These are phyloP conservation scores for Acanthosoma haemorrhoidale DNA, from an alignment of 2,888 invertebrate genomes.

Conservation along the genomic window DNA sequence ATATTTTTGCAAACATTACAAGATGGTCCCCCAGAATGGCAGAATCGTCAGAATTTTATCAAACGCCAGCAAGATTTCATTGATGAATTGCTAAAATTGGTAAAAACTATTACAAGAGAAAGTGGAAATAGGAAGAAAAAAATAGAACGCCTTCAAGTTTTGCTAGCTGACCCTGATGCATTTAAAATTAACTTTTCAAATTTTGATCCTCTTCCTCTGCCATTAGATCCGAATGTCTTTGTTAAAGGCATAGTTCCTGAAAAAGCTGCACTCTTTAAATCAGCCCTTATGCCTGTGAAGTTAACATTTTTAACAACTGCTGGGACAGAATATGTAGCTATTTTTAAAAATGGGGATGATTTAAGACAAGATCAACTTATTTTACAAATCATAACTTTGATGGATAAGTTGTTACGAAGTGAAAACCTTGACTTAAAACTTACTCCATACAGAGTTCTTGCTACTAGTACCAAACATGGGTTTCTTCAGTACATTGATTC, in stretches of 20 bases:
- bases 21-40: slow-evolving; percentile 60
- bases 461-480: slow-evolving; percentile 92
- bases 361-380: slow-evolving; percentile 95
- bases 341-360: slow-evolving; percentile 98
- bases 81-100: slow-evolving; percentile 81
- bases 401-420: slow-evolving; percentile 89
- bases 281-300: slow-evolving; percentile 90
- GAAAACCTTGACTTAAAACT: slow-evolving; percentile 95
- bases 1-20: slow-evolving; percentile 67
- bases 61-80: slow-evolving; percentile 85
- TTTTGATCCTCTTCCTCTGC: slow-evolving; percentile 90
- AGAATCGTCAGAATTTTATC: slow-evolving; percentile 69
- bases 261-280: slow-evolving; percentile 91
- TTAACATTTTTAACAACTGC: slow-evolving; percentile 80
- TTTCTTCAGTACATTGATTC: slow-evolving; percentile 95
- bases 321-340: slow-evolving; percentile 82
- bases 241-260: slow-evolving; percentile 84
- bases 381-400: slow-evolving; percentile 93
- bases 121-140: slow-evolving; percentile 88
- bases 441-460: slow-evolving; percentile 91
- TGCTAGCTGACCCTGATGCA: slow-evolving; percentile 72
- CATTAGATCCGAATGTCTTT: slow-evolving; percentile 84
- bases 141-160: slow-evolving; percentile 78
- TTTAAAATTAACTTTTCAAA: slow-evolving; percentile 81
- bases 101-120: slow-evolving; percentile 83